Base-by-base conservation (phyloP, 2,113 vertebrate species). In the Vulpes lagopus region DNA sequence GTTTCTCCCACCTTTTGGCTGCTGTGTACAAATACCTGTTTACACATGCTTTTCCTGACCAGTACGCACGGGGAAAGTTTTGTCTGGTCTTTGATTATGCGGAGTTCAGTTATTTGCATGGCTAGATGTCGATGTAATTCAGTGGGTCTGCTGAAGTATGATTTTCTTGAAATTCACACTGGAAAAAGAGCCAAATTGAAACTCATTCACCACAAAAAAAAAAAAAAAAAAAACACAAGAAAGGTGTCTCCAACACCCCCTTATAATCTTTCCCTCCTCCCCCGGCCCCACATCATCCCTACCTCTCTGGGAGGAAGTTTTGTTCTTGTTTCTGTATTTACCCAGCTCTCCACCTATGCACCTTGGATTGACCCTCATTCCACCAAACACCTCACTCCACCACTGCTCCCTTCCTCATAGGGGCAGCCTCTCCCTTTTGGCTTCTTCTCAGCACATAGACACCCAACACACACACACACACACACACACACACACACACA, bases 21-120 rank as follows among this genome's bases (percentile, higher is more conserved):
- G 35, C 49, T 43, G 0, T 22, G 6, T 14, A 5, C 17, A 9
- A 0, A 15, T 17, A 4, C 2, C 78, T 35, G 3, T 9, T n/a
- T 15, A 2, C 3, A 0, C 4, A 1, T 20, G 30, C 27, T 67
- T 27, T 55, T 80, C 79, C 19, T 11, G 57, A 25, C 76, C 30
- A 0, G 38, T 1, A 20, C 30, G 19, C 19, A 19, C 8, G 16
- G 51, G 16, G 3, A 27, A 23, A 32, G 11, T n/a, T 22, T 79
- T 35, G 27, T 64, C 86, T 43, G 43, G 9, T 43, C 67, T 35
- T 27, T 10, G 5, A 25, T 12, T 23, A 8, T 0, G 25, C 91
- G 10, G 16, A 32, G 9, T 23, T 69, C 57, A 4, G 20, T n/a
- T 38, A 22, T 64, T 59, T 71, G 23, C 90, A 6, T 25, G 15